A percentile compares a stretch with the other conserved stretches of the same genome.
phyloP scores from a whole-genome alignment of 92 coral and sea anemone genomes.

The Porites divaricata region DNA sequence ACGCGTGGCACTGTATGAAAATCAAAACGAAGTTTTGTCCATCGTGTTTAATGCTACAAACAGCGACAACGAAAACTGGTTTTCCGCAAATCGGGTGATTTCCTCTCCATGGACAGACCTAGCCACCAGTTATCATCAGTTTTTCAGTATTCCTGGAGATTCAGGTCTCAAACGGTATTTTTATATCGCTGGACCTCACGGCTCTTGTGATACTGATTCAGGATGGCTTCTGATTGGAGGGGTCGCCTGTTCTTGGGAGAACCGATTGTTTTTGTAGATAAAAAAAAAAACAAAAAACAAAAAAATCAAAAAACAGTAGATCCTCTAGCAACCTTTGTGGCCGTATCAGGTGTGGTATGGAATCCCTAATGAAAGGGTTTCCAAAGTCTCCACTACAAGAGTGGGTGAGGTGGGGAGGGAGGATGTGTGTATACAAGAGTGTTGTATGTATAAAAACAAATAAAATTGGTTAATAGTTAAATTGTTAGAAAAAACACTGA shows the following conservation, averaged over 20 bases:
- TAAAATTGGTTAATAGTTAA: no score
- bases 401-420: no score
- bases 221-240: constrained; percentile 23
- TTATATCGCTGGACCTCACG: background rate
- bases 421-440: no score
- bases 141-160: background rate
- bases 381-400: no score
- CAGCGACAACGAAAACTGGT: constrained; percentile 28
- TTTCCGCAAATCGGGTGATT: constrained; percentile 19
- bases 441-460: no score
- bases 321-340: no score
- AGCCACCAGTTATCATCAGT: background rate
- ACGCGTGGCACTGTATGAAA: constrained; percentile 30
- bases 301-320: no score
- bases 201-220: background rate
- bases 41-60: constrained; percentile 12
- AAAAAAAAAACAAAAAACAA: no score
- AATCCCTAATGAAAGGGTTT: no score
- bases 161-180: background rate
- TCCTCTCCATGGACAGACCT: constrained; percentile 56
- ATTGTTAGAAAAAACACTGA: no score
- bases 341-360: no score
- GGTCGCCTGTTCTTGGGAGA: background rate
- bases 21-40: constrained; percentile 12
- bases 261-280: no score